Conservation (phyloP, 1,140 invertebrate species). For the Kradibia gibbosae region DNA sequence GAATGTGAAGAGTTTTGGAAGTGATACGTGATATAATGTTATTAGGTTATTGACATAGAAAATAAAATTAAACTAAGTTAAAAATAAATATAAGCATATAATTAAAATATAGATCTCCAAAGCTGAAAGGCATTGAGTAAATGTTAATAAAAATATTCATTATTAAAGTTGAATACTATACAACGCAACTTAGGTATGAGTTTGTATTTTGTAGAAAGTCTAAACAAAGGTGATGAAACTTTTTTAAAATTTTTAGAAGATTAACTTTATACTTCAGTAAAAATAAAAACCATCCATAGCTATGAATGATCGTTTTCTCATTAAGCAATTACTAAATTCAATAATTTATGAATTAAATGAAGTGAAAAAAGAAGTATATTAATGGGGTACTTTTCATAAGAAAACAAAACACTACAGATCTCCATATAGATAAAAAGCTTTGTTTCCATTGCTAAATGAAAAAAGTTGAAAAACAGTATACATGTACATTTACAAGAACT, state of each 20-base stretch:
- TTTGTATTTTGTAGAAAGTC: background rate
- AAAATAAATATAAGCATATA: too few species aligned
- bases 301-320: background rate
- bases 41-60: too few species aligned
- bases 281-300: constrained; percentile 21
- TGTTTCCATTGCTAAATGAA: constrained; percentile 10
- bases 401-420: background rate
- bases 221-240: background rate
- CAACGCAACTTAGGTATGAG: background rate
- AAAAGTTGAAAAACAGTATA: background rate
- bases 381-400: background rate
- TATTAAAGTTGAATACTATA: background rate
- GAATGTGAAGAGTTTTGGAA: too few species aligned
- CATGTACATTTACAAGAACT: background rate
- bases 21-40: too few species aligned
- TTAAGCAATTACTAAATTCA: constrained; percentile 12
- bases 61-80: too few species aligned
- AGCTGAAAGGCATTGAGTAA: too few species aligned
- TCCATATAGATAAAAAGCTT: background rate
- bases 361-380: background rate
- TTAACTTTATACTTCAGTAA: background rate
- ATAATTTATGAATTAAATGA: background rate
- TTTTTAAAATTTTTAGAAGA: background rate
- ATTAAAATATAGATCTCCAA: too few species aligned
- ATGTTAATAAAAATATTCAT: constrained; percentile 2